phyloP scores from a whole-genome alignment of 2,113 vertebrate genomes.

The Gallinago paraguaiae region DNA sequence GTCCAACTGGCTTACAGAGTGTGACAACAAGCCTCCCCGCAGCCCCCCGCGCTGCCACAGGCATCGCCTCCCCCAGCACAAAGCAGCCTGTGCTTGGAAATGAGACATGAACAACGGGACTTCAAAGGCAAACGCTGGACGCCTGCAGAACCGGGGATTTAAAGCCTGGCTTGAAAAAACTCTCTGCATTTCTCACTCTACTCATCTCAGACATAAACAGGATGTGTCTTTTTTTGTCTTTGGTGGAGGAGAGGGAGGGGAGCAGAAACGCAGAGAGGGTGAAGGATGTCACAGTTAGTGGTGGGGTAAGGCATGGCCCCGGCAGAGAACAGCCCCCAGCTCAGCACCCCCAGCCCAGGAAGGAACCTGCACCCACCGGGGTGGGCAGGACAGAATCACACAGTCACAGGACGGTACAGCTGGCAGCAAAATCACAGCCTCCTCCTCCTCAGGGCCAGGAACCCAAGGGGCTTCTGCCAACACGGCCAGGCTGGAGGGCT shows the following conservation, averaged over 20 bases:
- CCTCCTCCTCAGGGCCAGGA: not conserved
- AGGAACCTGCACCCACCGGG: not conserved
- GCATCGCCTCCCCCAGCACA: not conserved
- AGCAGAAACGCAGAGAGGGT: not conserved
- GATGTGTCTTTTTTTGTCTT: not conserved
- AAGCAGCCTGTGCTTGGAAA: not conserved
- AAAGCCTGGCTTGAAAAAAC: not conserved
- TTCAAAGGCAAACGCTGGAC: not conserved
- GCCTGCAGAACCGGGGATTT: not conserved
- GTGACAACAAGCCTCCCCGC: not conserved
- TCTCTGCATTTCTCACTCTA: not conserved
- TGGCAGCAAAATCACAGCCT: not conserved
- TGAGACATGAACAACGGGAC: not conserved
- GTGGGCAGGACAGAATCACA: not conserved
- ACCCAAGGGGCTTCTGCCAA: not conserved
- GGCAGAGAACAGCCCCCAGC: not conserved
- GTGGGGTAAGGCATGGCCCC: not conserved
- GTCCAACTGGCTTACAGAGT: not conserved
- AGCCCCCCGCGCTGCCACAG: not conserved
- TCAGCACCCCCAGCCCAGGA: not conserved
- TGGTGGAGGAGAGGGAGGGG: not conserved
- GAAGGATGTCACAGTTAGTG: not conserved
- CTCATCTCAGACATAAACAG: not conserved
- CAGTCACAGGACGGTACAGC: not conserved
- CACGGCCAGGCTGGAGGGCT: fast-evolving